These are phyloP conservation scores for Smithornis capensis DNA, from an alignment of 2,113 vertebrate species.

Conservation along the genomic window DNA sequence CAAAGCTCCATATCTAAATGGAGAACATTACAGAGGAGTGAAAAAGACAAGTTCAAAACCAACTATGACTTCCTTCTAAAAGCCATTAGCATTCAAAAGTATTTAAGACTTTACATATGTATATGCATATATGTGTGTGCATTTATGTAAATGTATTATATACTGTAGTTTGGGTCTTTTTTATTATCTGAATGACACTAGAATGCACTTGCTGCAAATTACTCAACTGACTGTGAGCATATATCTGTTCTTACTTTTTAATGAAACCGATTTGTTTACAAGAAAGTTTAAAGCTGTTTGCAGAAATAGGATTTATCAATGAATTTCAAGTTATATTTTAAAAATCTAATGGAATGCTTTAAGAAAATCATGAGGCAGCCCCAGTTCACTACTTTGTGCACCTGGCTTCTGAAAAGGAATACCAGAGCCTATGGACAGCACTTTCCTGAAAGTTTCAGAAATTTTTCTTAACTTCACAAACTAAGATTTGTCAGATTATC, in stretches of 20 bases:
- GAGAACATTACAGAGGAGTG: background rate
- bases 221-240: background rate
- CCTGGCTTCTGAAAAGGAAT: background rate
- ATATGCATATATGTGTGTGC: too few species aligned
- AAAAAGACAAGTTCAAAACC: background rate
- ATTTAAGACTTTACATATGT: background rate
- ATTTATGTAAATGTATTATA: background rate
- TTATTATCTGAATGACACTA: background rate
- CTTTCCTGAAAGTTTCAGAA: background rate
- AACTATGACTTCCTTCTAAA: background rate
- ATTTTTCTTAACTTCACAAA: background rate
- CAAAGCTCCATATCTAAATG: conserved; percentile 86
- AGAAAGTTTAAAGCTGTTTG: background rate
- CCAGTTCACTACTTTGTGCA: background rate
- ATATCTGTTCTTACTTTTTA: background rate
- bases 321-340: background rate
- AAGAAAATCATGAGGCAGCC: background rate
- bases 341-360: background rate
- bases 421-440: background rate
- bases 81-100: background rate
- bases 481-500: background rate
- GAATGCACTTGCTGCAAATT: background rate
- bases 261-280: background rate
- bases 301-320: background rate
- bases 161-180: background rate